Percentiles rank a stretch among this genome's conserved stretches.
These are phyloP conservation scores for Amblyopsis hoosieri DNA, from an alignment of 2,797 vertebrate species.

Conservation along the genomic window DNA sequence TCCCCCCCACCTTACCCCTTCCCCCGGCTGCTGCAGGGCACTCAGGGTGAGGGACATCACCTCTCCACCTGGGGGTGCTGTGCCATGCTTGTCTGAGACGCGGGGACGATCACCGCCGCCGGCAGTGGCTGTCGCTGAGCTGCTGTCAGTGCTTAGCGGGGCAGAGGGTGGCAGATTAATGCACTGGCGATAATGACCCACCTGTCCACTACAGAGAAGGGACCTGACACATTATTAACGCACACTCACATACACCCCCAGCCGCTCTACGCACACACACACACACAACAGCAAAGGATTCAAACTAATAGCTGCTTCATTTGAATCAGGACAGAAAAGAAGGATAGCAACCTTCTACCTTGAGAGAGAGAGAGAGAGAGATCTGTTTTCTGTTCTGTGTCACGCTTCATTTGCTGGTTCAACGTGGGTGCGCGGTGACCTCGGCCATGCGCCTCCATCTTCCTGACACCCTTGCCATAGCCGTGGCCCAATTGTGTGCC, in stretches of 20 bases:
- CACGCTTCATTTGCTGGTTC: slow-evolving; percentile 64
- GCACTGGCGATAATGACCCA: slow-evolving; percentile 74
- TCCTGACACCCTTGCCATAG: slow-evolving; percentile 76
- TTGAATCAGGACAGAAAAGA: slow-evolving; percentile 16
- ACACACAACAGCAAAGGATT: background rate
- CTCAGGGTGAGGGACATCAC: slow-evolving; percentile 29
- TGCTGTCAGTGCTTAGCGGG: slow-evolving; percentile 62
- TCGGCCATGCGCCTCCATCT: slow-evolving; percentile 63
- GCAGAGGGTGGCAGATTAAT: slow-evolving; percentile 68
- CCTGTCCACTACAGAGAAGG: slow-evolving; percentile 60
- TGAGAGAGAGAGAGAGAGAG: slow-evolving; percentile 2
- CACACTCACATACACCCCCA: background rate
- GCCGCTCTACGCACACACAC: background rate
- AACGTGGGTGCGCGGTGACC: slow-evolving; percentile 46
- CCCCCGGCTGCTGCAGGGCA: slow-evolving; percentile 31
- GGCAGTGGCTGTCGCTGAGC: slow-evolving; percentile 53
- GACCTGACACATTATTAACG: slow-evolving; percentile 12
- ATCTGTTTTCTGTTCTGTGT: slow-evolving; percentile 45
- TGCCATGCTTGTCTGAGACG: slow-evolving; percentile 44
- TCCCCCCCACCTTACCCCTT: background rate
- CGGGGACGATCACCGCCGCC: slow-evolving; percentile 38
- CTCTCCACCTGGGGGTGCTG: slow-evolving; percentile 24
- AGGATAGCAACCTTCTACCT: background rate
- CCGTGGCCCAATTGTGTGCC: slow-evolving; percentile 77
- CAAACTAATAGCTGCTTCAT: slow-evolving; percentile 29